Evolutionary conservation across 2,888 invertebrate species (phyloP).

Genomic region (Plagiodera versicolora): DNA sequence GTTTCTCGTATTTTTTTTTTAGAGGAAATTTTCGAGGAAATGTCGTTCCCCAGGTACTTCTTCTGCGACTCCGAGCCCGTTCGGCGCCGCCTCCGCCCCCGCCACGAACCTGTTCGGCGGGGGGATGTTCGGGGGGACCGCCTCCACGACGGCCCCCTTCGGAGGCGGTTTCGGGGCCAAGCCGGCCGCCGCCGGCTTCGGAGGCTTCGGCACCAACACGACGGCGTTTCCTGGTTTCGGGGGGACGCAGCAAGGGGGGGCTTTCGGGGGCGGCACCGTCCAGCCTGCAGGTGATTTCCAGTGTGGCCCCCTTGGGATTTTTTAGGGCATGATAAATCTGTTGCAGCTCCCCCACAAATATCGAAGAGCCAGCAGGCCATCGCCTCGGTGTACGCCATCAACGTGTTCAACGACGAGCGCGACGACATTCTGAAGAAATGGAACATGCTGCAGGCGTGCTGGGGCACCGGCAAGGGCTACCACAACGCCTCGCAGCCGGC

Average conservation of each 20-base stretch:
- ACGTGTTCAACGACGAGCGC: conserved; percentile 91
- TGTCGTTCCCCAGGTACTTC: not conserved
- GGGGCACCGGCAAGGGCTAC: conserved; percentile 84
- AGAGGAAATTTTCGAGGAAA: conserved; percentile 15
- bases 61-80: conserved; percentile 36
- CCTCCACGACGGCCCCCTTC: conserved; percentile 44
- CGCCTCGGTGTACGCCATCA: conserved; percentile 56
- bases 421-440: conserved; percentile 91
- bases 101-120: conserved; percentile 23
- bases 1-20: conserved; percentile 4
- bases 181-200: conserved; percentile 54
- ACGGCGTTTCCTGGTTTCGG: not conserved
- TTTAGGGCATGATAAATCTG: no score
- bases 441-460: conserved; percentile 90
- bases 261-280: not conserved
- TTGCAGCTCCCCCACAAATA: conserved; percentile 10
- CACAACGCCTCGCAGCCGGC: conserved; percentile 77
- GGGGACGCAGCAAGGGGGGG: not conserved
- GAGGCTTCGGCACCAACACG: conserved; percentile 14
- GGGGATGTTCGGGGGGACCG: conserved; percentile 44
- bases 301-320: no score
- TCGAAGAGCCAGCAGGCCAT: conserved; percentile 54
- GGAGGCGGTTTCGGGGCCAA: conserved; percentile 45
- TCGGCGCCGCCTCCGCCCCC: conserved; percentile 41
- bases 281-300: not conserved